These are phyloP conservation scores for Nesidiocoris tenuis DNA, from an alignment of 2,888 invertebrate genomes.

Conservation along the genomic window DNA sequence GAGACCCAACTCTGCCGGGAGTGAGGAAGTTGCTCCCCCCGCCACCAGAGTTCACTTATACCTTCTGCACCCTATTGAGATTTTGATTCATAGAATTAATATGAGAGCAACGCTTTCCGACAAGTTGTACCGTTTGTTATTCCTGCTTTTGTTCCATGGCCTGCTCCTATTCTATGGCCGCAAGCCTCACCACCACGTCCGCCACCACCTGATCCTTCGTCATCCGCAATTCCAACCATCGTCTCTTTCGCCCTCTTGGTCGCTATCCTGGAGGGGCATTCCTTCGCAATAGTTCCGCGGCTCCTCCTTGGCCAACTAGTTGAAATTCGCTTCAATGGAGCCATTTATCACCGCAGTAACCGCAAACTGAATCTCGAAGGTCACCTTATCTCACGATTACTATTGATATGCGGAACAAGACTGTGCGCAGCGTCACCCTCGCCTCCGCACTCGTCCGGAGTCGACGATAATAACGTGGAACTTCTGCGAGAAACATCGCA, in stretches of 20 bases:
- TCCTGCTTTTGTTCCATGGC: slow-evolving; percentile 37
- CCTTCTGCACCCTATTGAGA: slow-evolving; percentile 29
- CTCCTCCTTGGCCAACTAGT: not conserved
- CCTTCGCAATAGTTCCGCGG: not conserved
- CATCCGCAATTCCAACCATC: slow-evolving; percentile 16
- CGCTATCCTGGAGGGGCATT: not conserved
- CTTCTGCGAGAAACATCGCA: too few relatives aligned
- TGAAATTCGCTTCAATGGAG: not conserved
- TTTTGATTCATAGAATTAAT: slow-evolving; percentile 48
- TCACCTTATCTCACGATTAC: too few relatives aligned
- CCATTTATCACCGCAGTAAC: not conserved
- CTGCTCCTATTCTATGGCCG: not conserved
- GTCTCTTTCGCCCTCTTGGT: slow-evolving; percentile 17
- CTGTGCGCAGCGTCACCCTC: too few relatives aligned
- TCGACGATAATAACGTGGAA: too few relatives aligned
- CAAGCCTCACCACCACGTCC: not conserved
- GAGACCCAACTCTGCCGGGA: not conserved
- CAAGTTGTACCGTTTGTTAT: slow-evolving; percentile 42
- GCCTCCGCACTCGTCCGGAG: too few relatives aligned
- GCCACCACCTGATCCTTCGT: not conserved
- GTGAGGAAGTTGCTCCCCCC: slow-evolving; percentile 31
- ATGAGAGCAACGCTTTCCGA: slow-evolving; percentile 43
- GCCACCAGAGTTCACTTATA: slow-evolving; percentile 12
- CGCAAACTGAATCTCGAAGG: not conserved
- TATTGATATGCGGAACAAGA: too few relatives aligned